Percentiles rank a stretch among this genome's conserved stretches.
phyloP scores from a whole-genome alignment of 2,888 invertebrate species.

The Sphinx pinastri region DNA sequence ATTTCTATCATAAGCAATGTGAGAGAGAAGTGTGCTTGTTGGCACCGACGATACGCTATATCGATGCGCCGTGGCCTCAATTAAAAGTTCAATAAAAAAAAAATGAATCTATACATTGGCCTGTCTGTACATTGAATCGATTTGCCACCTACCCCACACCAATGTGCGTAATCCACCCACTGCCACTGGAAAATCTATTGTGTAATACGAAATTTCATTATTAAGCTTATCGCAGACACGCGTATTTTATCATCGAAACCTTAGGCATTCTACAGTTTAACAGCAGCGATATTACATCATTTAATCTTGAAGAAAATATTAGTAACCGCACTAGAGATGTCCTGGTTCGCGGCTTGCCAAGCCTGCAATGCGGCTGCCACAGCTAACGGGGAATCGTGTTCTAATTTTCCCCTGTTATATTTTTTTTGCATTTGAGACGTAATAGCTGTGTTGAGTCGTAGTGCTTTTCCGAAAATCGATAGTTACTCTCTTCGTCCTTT shows the following conservation, averaged over 20 bases:
- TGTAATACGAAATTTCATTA: constrained; percentile 2
- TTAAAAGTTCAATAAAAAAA: too few species aligned
- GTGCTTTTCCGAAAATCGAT: too few species aligned
- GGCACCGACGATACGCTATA: too few species aligned
- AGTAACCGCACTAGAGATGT: not conserved
- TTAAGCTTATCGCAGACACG: not conserved
- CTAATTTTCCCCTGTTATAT: not conserved
- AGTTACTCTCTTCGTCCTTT: too few species aligned
- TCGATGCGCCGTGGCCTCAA: too few species aligned
- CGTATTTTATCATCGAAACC: not conserved
- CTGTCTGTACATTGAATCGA: too few species aligned
- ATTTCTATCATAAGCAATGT: too few species aligned
- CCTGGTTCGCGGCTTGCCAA: not conserved
- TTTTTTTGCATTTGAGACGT: not conserved
- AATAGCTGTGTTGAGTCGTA: not conserved
- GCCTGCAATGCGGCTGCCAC: constrained; percentile 2
- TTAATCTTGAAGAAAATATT: not conserved
- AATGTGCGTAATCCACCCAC: not conserved
- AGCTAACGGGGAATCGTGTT: too few species aligned
- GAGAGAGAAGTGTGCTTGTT: too few species aligned
- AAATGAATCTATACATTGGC: too few species aligned
- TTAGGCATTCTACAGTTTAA: not conserved
- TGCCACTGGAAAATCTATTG: not conserved
- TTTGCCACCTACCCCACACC: not conserved
- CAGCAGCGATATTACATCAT: not conserved